phyloP scores from a whole-genome alignment of 2,797 vertebrate species.

The Cetoscarus ocellatus region DNA sequence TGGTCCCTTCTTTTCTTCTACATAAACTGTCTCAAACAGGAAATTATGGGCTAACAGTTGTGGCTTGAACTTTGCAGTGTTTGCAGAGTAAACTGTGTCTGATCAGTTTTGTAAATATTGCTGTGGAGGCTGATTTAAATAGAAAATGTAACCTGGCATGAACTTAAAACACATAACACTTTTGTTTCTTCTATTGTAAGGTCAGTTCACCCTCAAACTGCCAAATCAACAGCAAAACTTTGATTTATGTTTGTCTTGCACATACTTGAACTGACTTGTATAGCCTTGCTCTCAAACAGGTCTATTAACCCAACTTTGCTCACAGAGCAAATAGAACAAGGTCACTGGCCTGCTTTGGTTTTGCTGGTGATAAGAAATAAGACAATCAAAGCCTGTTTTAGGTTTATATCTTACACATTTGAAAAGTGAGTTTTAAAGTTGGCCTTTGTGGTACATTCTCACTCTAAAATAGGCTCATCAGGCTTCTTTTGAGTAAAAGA shows the following conservation, averaged over 20 bases:
- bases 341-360: not conserved
- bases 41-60: constrained; percentile 33
- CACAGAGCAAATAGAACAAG: constrained; percentile 2
- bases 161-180: constrained; percentile 1
- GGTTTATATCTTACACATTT: no score
- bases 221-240: no score
- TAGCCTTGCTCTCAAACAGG: not conserved
- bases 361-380: not conserved
- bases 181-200: not conserved
- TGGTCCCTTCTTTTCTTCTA: not conserved
- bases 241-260: not conserved
- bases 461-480: no score
- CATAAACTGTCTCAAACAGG: constrained; percentile 39
- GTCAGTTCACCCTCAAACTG: not conserved
- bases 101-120: constrained; percentile 42
- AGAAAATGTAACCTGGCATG: not conserved
- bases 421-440: no score
- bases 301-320: not conserved
- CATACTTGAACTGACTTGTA: not conserved
- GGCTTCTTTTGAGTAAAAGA: not conserved
- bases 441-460: no score
- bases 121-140: constrained; percentile 12
- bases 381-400: no score
- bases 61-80: constrained; percentile 12
- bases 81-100: constrained; percentile 31